phyloP scores from a whole-genome alignment of 1,140 invertebrate species.

The Bactericera cockerelli region DNA sequence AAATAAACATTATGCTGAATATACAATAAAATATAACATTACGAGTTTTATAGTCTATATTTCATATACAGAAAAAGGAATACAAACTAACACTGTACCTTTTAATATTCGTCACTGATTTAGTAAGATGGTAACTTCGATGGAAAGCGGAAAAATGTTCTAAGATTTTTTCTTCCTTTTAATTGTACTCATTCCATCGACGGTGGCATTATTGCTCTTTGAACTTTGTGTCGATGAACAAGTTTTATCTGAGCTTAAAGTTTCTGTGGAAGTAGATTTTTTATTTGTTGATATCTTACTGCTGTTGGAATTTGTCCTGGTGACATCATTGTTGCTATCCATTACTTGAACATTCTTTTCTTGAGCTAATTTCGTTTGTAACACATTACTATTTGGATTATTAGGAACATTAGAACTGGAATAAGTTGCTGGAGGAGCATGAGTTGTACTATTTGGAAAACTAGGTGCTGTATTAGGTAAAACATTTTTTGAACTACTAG shows the following conservation, averaged over 20 bases:
- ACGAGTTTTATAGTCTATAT: no score
- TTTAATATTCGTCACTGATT: no score
- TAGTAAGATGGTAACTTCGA: no score
- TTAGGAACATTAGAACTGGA: constrained; percentile 8
- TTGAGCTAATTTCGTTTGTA: background rate
- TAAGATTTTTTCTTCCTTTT: constrained; percentile 2
- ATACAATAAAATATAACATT: no score
- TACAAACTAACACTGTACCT: no score
- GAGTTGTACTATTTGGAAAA: background rate
- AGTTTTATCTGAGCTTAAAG: constrained; percentile 1
- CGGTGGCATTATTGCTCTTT: background rate
- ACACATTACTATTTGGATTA: background rate
- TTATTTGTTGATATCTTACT: background rate
- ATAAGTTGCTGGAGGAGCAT: background rate
- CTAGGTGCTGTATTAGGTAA: background rate
- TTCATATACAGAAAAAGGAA: no score
- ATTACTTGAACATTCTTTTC: no score
- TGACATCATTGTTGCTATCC: no score
- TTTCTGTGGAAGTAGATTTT: constrained; percentile 1
- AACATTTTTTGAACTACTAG: no score
- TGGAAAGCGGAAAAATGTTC: background rate
- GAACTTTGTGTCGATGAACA: no score
- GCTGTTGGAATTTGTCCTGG: no score
- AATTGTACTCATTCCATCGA: constrained; percentile 1
- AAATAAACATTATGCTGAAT: no score